phyloP scores from a whole-genome alignment of 2,888 invertebrate genomes.

The Tortrix viridana region DNA sequence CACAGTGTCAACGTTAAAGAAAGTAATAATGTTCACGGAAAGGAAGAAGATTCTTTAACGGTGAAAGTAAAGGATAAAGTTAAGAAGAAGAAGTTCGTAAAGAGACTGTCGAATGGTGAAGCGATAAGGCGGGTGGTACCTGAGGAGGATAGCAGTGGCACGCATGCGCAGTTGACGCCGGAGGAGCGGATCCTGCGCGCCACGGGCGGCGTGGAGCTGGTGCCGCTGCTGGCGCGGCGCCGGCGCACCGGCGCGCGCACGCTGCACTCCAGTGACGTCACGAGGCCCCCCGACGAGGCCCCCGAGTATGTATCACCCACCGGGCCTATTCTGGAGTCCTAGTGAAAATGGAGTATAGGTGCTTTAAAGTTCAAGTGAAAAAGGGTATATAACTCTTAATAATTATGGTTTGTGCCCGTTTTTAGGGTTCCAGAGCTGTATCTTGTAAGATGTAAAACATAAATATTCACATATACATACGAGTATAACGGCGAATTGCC shows the following conservation, averaged over 20 bases:
- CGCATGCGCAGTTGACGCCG: conserved; percentile 67
- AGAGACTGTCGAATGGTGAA: conserved; percentile 66
- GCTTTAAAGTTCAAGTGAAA: no score
- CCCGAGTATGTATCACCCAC: conserved; percentile 68
- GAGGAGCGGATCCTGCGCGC: conserved; percentile 69
- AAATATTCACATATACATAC: no score
- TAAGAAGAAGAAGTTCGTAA: conserved; percentile 65
- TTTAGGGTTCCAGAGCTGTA: no score
- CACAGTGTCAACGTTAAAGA: conserved; percentile 18
- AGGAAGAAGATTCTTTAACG: conserved; percentile 37
- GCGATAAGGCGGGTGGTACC: conserved; percentile 56
- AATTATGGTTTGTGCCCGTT: no score
- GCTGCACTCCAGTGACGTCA: conserved; percentile 76
- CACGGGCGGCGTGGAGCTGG: conserved; percentile 90
- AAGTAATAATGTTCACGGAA: conserved; percentile 39
- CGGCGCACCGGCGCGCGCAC: conserved; percentile 80
- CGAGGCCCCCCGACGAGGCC: conserved; percentile 69
- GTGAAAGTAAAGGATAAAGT: conserved; percentile 53
- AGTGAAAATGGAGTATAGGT: no score
- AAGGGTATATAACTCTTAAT: no score
- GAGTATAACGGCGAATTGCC: no score
- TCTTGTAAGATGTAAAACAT: no score
- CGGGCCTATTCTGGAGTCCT: no score
- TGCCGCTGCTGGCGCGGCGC: conserved; percentile 88
- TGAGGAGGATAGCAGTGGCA: conserved; percentile 53